phyloP scores from a whole-genome alignment of 1,140 invertebrate species.

The Calephelis virginiensis region DNA sequence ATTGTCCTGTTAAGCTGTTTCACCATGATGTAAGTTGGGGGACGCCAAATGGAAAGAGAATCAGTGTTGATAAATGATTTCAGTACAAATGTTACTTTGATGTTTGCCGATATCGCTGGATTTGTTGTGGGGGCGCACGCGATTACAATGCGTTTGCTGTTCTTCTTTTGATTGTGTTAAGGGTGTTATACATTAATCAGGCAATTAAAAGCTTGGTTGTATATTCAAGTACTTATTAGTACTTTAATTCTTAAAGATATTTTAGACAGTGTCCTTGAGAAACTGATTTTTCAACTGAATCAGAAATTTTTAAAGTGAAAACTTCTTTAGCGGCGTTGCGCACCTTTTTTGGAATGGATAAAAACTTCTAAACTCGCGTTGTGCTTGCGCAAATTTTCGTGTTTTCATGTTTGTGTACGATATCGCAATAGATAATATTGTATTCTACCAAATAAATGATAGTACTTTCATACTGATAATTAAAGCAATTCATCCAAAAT shows the following conservation, averaged over 20 bases:
- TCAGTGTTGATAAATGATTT: constrained; percentile 72
- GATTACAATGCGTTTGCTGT: constrained; percentile 43
- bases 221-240: background rate
- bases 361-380: too few relatives aligned
- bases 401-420: too few relatives aligned
- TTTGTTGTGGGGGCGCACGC: constrained; percentile 51
- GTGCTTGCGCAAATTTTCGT: too few relatives aligned
- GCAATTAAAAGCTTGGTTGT: constrained; percentile 19
- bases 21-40: constrained; percentile 34
- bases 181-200: constrained; percentile 21
- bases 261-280: too few relatives aligned
- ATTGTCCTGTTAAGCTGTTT: constrained; percentile 18
- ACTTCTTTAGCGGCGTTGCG: too few relatives aligned
- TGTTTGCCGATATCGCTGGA: constrained; percentile 61
- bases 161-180: constrained; percentile 49
- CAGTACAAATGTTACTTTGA: constrained; percentile 74
- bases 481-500: too few relatives aligned
- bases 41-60: constrained; percentile 65
- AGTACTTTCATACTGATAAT: too few relatives aligned
- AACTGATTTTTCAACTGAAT: too few relatives aligned
- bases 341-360: too few relatives aligned
- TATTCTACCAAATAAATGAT: too few relatives aligned
- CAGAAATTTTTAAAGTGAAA: too few relatives aligned
- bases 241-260: background rate
- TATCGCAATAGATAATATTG: too few relatives aligned